A percentile compares a stretch with the other conserved stretches of the same genome.
Conservation (phyloP, 1,140 invertebrate genomes). For the Antheraea mylitta region DNA sequence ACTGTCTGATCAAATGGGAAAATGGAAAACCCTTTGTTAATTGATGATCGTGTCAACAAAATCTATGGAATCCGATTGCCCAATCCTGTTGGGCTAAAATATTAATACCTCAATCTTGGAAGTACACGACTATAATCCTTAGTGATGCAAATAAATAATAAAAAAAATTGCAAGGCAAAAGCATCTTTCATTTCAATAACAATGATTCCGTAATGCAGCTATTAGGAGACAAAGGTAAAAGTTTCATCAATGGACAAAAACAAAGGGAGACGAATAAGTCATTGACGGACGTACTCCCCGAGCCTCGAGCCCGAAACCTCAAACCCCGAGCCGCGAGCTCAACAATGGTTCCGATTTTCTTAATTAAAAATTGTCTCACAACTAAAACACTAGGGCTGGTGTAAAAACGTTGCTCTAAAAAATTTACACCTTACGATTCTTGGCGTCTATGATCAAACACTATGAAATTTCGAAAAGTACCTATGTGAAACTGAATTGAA, state of each 20-base stretch:
- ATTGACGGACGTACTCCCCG: slow-evolving; percentile 32
- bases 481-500: no score
- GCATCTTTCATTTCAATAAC: background rate
- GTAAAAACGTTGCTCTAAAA: background rate
- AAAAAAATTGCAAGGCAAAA: background rate
- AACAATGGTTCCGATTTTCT: slow-evolving; percentile 59
- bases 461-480: background rate
- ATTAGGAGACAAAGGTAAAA: slow-evolving; percentile 26
- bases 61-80: no score
- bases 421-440: slow-evolving; percentile 4
- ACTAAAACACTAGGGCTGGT: slow-evolving; percentile 25
- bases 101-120: no score
- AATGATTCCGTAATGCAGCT: slow-evolving; percentile 49
- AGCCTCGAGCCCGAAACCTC: slow-evolving; percentile 4
- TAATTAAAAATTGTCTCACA: slow-evolving; percentile 65
- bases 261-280: slow-evolving; percentile 41
- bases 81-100: no score
- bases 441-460: background rate
- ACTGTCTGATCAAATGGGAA: no score
- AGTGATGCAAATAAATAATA: background rate
- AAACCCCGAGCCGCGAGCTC: slow-evolving; percentile 5
- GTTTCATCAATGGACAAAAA: slow-evolving; percentile 38
- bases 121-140: background rate
- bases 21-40: no score
- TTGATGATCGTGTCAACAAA: no score